Percentiles rank a stretch among this genome's conserved stretches.
Conservation (phyloP, 2,888 invertebrate species). For the Synergus umbraculus region DNA sequence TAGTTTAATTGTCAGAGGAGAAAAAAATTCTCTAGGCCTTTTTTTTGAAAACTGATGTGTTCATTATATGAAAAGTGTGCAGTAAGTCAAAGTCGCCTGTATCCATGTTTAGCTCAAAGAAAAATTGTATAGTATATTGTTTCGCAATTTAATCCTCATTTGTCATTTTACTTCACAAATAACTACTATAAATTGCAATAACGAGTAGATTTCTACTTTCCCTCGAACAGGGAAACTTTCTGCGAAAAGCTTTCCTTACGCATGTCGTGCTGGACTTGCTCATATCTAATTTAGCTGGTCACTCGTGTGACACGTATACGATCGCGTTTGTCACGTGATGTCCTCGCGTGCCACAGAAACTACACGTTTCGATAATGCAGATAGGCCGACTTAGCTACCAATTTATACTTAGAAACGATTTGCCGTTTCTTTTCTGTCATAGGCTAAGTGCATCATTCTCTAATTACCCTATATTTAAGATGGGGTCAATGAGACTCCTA, state of each 20-base stretch:
- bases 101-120: too few species aligned
- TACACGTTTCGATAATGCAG: constrained; percentile 56
- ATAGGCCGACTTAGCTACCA: constrained; percentile 20
- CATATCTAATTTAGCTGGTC: constrained; percentile 38
- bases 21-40: too few species aligned
- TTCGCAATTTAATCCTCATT: neutral
- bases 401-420: constrained; percentile 22
- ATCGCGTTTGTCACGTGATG: constrained; percentile 60
- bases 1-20: neutral
- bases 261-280: constrained; percentile 27
- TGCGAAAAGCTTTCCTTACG: constrained; percentile 28
- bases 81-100: too few species aligned
- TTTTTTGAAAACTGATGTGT: too few species aligned
- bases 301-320: constrained; percentile 52
- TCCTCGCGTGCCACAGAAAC: constrained; percentile 64
- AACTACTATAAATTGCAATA: neutral
- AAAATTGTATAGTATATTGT: neutral
- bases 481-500: neutral
- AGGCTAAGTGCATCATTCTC: neutral
- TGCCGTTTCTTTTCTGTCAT: constrained; percentile 7
- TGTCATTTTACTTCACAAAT: neutral
- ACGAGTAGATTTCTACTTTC: constrained; percentile 26
- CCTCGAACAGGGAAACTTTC: constrained; percentile 12
- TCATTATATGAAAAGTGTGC: too few species aligned
- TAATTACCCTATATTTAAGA: neutral